A percentile compares a stretch with the other conserved stretches of the same genome.
phyloP scores from a whole-genome alignment of 2,113 vertebrate species.

The Sula dactylatra region DNA sequence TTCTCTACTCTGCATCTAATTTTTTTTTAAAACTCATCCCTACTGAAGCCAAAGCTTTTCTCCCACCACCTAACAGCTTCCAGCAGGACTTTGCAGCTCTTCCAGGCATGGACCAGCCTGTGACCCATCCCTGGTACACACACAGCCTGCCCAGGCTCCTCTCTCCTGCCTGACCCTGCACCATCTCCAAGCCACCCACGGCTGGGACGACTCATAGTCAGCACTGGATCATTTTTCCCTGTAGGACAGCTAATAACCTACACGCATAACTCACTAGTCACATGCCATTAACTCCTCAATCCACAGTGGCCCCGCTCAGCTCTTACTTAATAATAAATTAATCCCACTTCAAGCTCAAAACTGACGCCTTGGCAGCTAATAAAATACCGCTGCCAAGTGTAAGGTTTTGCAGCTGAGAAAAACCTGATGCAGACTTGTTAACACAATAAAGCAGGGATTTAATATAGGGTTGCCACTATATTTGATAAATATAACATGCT shows the following conservation, averaged over 20 bases:
- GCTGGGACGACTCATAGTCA: background rate
- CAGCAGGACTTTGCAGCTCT: background rate
- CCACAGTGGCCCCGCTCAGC: background rate
- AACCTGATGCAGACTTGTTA: background rate
- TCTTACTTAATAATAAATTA: background rate
- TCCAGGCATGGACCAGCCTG: background rate
- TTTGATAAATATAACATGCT: background rate
- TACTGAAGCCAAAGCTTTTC: background rate
- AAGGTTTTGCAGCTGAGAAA: background rate
- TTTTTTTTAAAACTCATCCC: background rate
- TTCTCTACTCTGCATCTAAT: background rate
- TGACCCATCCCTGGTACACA: background rate
- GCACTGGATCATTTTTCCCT: background rate
- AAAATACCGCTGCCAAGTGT: background rate
- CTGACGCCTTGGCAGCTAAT: background rate
- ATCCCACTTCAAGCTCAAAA: background rate
- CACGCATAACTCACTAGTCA: background rate
- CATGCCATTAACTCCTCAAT: background rate
- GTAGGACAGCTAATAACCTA: background rate
- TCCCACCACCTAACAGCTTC: background rate
- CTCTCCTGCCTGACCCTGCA: background rate
- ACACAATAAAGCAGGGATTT: background rate
- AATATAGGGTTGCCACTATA: fast-evolving
- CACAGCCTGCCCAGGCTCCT: background rate
- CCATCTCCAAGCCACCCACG: background rate